Base-by-base conservation (phyloP, 2,797 vertebrate genomes). In the Macroramphosus scolopax region DNA sequence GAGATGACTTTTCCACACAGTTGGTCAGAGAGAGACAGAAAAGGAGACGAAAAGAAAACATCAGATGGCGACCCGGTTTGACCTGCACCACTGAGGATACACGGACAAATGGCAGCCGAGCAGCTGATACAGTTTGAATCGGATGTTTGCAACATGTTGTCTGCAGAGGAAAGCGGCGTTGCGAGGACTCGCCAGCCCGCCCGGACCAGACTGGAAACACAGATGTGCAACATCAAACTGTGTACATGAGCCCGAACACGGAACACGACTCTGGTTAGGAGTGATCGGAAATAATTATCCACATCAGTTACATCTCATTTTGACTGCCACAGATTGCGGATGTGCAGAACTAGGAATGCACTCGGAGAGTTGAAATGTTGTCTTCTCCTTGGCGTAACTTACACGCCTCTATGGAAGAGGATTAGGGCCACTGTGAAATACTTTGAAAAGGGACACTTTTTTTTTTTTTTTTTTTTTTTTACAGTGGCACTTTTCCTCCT, bases 1-100 rank as follows among this genome's bases (percentile, higher is more conserved):
- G 15, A 41, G 72, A 74, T 57, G 68, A 55, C 51, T 79, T 82
- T 80, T 80, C 75, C 80, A 77, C 68, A 17, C 29, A 30, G 32
- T 59, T 59, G 45, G 54, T 17, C 13, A 22, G 16, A 22, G 20
- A 57, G 18, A 37, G n/a, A 43, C 29, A n/a, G 37, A 16, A 5
- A 26, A 11, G 29, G 16, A 33, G 30, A 33, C 16, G 43, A 68
- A 56, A 38, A 63, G 40, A 65, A 50, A 69, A 38, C 52, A 68
- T 70, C 58, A 45, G 51, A 40, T 51, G 72, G 68, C 76, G 15
- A 30, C 41, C 26, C 20, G 5, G 4, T 39, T 8, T 31, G 70
- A 77, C 74, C 68, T 43, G 31, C 36, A 47, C 48, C 41, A 13
- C 40, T 30, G 55, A 56, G 17, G 45, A 49, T 17, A 28, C 13